Conservation (phyloP, 2,888 invertebrate genomes). For the Chymomyza amoena region DNA sequence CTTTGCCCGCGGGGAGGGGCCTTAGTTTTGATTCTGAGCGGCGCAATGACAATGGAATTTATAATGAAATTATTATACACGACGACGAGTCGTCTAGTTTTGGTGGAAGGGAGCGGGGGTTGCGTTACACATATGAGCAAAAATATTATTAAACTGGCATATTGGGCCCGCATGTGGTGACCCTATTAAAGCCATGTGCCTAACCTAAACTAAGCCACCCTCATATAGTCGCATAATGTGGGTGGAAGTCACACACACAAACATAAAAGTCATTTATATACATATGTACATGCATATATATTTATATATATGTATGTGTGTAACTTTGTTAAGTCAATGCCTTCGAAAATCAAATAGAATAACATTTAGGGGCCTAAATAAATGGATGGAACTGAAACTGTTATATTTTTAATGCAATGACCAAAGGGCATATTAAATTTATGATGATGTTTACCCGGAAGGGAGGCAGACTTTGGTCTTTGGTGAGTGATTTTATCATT, state of each 20-base stretch:
- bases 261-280: neutral
- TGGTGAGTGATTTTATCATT: neutral
- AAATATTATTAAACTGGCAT: neutral
- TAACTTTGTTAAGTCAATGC: slow-evolving; percentile 66
- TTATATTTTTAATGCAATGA: neutral
- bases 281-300: neutral
- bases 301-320: slow-evolving; percentile 14
- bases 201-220: neutral
- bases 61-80: slow-evolving; percentile 60
- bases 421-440: neutral
- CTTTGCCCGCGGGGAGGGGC: slow-evolving; percentile 8
- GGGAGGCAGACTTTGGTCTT: neutral
- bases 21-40: slow-evolving; percentile 28
- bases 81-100: neutral
- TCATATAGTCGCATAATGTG: neutral
- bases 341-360: neutral
- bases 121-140: neutral
- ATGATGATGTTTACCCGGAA: neutral
- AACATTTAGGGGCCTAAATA: neutral
- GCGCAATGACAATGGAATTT: slow-evolving; percentile 47
- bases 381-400: neutral
- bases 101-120: neutral
- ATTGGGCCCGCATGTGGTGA: neutral
- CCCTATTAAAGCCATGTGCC: neutral
- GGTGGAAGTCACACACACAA: neutral